phyloP scores from a whole-genome alignment of 2,797 vertebrate genomes.

The Squalus acanthias region DNA sequence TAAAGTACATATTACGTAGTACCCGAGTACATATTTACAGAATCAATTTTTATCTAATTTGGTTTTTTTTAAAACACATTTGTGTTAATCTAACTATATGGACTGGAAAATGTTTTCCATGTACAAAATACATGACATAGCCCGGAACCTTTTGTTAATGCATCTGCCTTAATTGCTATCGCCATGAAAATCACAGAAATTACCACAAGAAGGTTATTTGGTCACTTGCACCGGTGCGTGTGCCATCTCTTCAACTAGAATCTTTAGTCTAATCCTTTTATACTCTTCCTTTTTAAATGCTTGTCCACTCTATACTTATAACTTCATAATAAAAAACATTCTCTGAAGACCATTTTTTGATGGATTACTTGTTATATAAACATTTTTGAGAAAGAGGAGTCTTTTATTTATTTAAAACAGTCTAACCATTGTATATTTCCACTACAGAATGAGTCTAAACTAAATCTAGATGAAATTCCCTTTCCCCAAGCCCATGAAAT shows the following conservation, averaged over 20 bases:
- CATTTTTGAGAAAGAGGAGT: not conserved
- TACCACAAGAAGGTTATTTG: not conserved
- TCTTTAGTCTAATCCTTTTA: not conserved
- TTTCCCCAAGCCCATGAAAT: not conserved
- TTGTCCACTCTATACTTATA: not conserved
- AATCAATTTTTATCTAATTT: not conserved
- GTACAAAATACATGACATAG: not conserved
- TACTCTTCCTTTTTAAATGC: not conserved
- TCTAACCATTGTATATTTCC: not conserved
- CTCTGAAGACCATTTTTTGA: not conserved
- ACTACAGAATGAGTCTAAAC: not conserved
- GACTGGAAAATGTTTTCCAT: not conserved
- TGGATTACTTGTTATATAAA: not conserved
- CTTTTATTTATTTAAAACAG: not conserved
- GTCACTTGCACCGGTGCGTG: not conserved
- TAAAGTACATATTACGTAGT: not conserved
- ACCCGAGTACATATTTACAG: not conserved
- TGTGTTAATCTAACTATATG: not conserved
- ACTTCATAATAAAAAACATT: not conserved
- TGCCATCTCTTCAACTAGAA: not conserved
- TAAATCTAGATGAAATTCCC: not conserved
- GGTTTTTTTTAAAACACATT: not conserved
- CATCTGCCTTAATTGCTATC: not conserved
- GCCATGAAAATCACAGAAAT: not conserved
- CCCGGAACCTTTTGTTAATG: not conserved